phyloP scores from a whole-genome alignment of 1,140 invertebrate genomes.

The Cephus cinctus region DNA sequence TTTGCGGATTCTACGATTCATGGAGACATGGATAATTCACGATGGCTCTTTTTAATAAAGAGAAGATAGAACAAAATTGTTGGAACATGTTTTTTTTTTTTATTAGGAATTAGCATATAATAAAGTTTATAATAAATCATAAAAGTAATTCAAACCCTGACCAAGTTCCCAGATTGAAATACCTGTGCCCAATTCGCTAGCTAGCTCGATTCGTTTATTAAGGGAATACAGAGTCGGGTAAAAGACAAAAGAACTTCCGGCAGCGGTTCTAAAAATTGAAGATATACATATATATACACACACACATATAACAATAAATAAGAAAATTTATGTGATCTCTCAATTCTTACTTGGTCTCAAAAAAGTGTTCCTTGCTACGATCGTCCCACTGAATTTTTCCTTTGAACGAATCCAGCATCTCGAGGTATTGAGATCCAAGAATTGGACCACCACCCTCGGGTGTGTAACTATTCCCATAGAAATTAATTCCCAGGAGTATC shows the following conservation, averaged over 20 bases:
- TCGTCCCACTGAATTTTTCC: constrained; percentile 76
- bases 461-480: constrained; percentile 90
- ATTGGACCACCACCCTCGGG: constrained; percentile 76
- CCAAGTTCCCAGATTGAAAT: constrained; percentile 94
- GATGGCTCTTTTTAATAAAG: too few relatives aligned
- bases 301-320: too few relatives aligned
- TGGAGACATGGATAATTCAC: too few relatives aligned
- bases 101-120: too few relatives aligned
- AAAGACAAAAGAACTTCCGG: constrained; percentile 74
- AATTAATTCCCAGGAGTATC: constrained; percentile 88
- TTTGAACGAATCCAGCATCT: constrained; percentile 67
- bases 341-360: constrained; percentile 77
- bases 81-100: too few relatives aligned
- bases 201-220: constrained; percentile 75
- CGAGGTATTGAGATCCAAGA: constrained; percentile 74
- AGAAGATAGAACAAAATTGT: too few relatives aligned
- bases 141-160: constrained; percentile 94
- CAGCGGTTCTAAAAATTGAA: constrained; percentile 64
- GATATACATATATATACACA: too few relatives aligned
- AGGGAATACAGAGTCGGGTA: constrained; percentile 89
- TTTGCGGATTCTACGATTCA: too few relatives aligned
- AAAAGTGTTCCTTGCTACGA: constrained; percentile 78
- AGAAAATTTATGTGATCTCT: constrained; percentile 15
- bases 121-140: constrained; percentile 77
- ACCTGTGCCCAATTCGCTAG: constrained; percentile 76